These are phyloP conservation scores for Otolemur crassicaudatus DNA, from an alignment of 2,797 vertebrate genomes.

Conservation along the genomic window DNA sequence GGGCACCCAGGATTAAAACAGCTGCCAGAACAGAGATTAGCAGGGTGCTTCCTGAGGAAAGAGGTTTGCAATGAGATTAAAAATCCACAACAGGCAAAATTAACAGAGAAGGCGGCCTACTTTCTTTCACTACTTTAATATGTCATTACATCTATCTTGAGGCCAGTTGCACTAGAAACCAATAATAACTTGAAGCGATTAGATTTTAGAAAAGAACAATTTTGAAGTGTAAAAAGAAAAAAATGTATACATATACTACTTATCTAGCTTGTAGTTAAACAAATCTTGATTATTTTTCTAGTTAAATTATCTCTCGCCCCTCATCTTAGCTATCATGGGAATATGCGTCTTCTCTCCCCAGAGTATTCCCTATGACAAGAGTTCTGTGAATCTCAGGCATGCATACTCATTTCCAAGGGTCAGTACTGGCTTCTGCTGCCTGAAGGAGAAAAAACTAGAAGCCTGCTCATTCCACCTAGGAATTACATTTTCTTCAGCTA, in stretches of 20 bases:
- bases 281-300: slow-evolving; percentile 52
- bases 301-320: slow-evolving; percentile 31
- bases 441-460: slow-evolving; percentile 64
- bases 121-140: neutral
- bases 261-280: slow-evolving; percentile 36
- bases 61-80: slow-evolving; percentile 13
- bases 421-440: neutral
- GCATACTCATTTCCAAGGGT: neutral
- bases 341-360: neutral
- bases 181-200: slow-evolving; percentile 55
- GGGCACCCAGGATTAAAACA: neutral
- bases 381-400: neutral
- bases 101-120: neutral
- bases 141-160: slow-evolving; percentile 18
- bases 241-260: neutral
- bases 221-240: neutral
- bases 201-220: slow-evolving; percentile 46
- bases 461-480: slow-evolving; percentile 19
- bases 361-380: neutral
- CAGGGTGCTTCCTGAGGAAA: slow-evolving; percentile 9
- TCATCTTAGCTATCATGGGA: slow-evolving; percentile 33
- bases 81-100: neutral
- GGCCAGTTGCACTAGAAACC: slow-evolving; percentile 32
- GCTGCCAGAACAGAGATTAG: slow-evolving; percentile 3
- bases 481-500: slow-evolving; percentile 66